A percentile compares a stretch with the other conserved stretches of the same genome.
phyloP scores from a whole-genome alignment of 2,113 vertebrate genomes.

The Scomber japonicus region DNA sequence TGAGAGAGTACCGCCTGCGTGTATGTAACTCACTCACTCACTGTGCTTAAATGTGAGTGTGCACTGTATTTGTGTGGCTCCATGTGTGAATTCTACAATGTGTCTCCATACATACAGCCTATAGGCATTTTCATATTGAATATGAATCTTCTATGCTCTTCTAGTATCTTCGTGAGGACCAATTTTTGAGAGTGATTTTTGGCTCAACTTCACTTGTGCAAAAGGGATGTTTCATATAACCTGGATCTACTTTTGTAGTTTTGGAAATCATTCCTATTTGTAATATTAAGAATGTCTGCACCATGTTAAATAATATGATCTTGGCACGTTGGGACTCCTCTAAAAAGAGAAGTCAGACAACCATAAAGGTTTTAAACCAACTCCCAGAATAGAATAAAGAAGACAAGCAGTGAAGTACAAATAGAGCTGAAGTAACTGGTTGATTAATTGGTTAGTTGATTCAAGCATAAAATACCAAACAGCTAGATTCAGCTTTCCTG shows the following conservation, averaged over 20 bases:
- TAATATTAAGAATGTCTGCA: neutral
- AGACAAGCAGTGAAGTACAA: constrained; percentile 56
- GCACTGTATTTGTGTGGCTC: constrained; percentile 18
- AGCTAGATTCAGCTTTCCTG: too few species aligned
- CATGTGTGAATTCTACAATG: constrained; percentile 2
- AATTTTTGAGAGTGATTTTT: constrained; percentile 4
- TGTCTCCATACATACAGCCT: neutral
- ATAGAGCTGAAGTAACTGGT: neutral
- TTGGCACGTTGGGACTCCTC: neutral
- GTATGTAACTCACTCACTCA: too few species aligned
- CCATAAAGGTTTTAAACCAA: constrained; percentile 19
- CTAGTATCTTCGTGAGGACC: constrained; percentile 1
- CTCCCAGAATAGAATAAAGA: constrained; percentile 41
- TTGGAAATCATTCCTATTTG: constrained; percentile 14
- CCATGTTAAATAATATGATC: constrained; percentile 23
- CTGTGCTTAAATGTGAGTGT: constrained; percentile 26
- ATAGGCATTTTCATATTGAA: constrained; percentile 3
- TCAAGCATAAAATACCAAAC: too few species aligned
- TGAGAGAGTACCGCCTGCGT: neutral
- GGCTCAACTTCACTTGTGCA: neutral
- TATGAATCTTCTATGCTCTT: neutral
- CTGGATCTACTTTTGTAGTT: constrained; percentile 24
- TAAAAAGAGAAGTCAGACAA: neutral
- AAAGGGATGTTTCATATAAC: neutral
- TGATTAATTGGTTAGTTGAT: too few species aligned